Conservation (phyloP, 2,888 invertebrate species). For the Helicoverpa assulta region DNA sequence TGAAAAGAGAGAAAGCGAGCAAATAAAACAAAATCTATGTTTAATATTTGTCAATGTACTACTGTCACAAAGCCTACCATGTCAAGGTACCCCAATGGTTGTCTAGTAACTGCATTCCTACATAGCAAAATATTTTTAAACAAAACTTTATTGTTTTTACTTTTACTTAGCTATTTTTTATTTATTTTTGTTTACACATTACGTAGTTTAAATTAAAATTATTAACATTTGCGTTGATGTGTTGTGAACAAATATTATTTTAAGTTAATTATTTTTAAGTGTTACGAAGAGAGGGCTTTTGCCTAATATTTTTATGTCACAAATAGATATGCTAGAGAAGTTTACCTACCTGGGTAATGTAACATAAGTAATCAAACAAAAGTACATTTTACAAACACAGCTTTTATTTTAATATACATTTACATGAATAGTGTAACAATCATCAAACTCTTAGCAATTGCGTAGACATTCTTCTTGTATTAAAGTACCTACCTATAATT, state of each 20-base stretch:
- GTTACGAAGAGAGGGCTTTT: conserved; percentile 47
- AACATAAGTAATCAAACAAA: conserved; percentile 18
- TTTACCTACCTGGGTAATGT: conserved; percentile 6
- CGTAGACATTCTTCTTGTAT: conserved; percentile 28
- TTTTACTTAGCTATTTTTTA: conserved; percentile 59
- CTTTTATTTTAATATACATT: conserved; percentile 5
- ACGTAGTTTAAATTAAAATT: conserved; percentile 30
- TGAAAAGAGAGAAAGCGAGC: not conserved
- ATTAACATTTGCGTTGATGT: conserved; percentile 43
- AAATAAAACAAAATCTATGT: not conserved
- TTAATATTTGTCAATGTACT: conserved; percentile 8
- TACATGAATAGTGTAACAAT: conserved; percentile 1
- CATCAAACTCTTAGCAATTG: conserved; percentile 8
- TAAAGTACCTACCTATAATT: conserved; percentile 23
- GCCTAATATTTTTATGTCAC: conserved; percentile 41
- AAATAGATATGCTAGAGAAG: conserved; percentile 48
- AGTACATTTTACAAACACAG: not conserved
- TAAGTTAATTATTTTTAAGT: conserved; percentile 60
- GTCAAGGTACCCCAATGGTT: conserved; percentile 48
- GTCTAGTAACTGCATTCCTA: conserved; percentile 67
- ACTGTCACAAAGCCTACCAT: conserved; percentile 31
- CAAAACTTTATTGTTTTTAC: conserved; percentile 32
- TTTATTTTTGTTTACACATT: conserved; percentile 59
- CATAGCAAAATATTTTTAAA: conserved; percentile 48
- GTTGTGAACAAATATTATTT: conserved; percentile 58